Conservation (phyloP, 2,888 invertebrate species). For the Dolichomitus sp. region DNA sequence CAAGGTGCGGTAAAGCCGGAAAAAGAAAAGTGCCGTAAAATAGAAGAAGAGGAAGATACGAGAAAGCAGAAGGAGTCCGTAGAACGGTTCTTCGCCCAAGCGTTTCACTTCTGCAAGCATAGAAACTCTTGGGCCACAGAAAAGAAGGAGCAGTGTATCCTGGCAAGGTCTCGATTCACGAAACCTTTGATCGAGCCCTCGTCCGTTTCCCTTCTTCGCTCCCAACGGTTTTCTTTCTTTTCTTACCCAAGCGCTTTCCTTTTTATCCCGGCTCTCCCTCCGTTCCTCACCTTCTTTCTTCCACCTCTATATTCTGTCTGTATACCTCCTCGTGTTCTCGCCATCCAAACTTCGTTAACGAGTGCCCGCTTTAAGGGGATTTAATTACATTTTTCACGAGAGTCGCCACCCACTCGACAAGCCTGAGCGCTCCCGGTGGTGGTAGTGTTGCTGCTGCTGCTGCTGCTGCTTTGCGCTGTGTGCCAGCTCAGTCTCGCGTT, state of each 20-base stretch:
- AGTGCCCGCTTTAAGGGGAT: constrained; percentile 80
- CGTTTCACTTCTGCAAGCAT: constrained; percentile 35
- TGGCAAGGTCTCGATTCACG: constrained; percentile 65
- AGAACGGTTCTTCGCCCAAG: constrained; percentile 43
- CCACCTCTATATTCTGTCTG: constrained; percentile 61
- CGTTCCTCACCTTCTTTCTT: constrained; percentile 64
- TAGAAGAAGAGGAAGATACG: constrained; percentile 14
- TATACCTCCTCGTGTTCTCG: constrained; percentile 53
- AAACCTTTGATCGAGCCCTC: constrained; percentile 76
- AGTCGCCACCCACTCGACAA: constrained; percentile 59
- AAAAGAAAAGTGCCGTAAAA: constrained; percentile 26
- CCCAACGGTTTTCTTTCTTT: constrained; percentile 4
- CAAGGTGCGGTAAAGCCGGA: background rate
- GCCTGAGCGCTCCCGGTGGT: background rate
- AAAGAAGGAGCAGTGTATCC: constrained; percentile 27
- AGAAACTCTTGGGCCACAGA: constrained; percentile 44
- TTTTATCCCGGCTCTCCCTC: constrained; percentile 11
- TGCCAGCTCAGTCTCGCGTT: constrained; percentile 17
- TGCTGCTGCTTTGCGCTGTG: constrained; percentile 3
- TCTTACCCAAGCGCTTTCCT: constrained; percentile 20
- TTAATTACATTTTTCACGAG: constrained; percentile 81
- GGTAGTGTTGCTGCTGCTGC: constrained; percentile 6
- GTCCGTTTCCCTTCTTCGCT: constrained; percentile 10
- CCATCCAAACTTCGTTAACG: constrained; percentile 81
- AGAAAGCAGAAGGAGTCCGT: constrained; percentile 12